Evolutionary conservation across 2,797 vertebrate genomes (phyloP), one percentile per base, ranked within the genome.

Genomic region (Syngnathus acus): DNA sequence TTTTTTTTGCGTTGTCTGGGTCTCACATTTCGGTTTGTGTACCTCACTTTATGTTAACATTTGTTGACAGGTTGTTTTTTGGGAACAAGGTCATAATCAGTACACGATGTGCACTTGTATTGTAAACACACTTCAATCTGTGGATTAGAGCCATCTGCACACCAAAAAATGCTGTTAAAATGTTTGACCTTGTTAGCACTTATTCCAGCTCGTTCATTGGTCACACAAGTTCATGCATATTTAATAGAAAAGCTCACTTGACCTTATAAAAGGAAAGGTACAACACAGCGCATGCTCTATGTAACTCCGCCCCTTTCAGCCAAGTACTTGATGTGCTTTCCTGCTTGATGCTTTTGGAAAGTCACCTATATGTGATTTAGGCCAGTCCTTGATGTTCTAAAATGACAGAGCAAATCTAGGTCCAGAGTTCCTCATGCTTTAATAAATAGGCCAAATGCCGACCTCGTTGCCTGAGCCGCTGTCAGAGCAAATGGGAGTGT

Each of bases 361-460:
- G 50, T 63, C 6, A 2, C 43, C 63, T 65, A 17, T 70, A 19
- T 70, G 62, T 65, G 43, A 68, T 71, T 73, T 72, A 65, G 74
- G 66, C 47, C 54, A 9, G 17, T 72, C 66, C 83, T 74, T 77
- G 69, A 71, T 85, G 71, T 75, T 69, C 67, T 70, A 39, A 61
- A 70, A 71, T 82, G 73, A 79, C 77, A 65, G 62, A 68, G 66
- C 74, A 83, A 73, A 83, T 73, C 55, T 74, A 78, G 75, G 79
- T 65, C 69, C 74, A 67, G 72, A 62, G 64, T n/a, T 73, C 62
- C 47, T 75, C 69, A 13, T 66, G 65, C 82, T 85, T 78, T 82
- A 89, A 89, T 32, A 90, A 89, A 86, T 89, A 89, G 86, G 77
- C 82, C 81, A 73, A 69, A 70, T 68, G 67, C 78, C 87, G 87